Conservation (phyloP, 1,140 invertebrate genomes). For the Caenorhabditis tropicalis region DNA sequence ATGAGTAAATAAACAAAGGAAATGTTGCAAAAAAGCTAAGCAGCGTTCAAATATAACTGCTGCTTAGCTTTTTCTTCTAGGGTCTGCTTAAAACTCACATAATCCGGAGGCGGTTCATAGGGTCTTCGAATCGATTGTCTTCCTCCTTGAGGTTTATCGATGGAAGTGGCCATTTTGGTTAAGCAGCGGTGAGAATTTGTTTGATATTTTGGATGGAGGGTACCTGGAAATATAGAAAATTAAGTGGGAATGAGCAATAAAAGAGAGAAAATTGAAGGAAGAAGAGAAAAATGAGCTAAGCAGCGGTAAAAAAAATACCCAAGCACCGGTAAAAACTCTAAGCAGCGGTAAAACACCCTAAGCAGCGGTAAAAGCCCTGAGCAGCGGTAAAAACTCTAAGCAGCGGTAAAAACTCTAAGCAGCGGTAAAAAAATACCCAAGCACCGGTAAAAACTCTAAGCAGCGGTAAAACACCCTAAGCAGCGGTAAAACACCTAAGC, state of each 20-base stretch:
- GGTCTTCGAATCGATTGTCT: not conserved
- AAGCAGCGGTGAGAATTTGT: not conserved
- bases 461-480: too few species aligned
- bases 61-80: too few species aligned
- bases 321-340: too few species aligned
- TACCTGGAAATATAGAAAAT: not conserved
- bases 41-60: too few species aligned
- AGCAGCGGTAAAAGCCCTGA: too few species aligned
- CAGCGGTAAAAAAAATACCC: too few species aligned
- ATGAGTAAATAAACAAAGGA: slow-evolving; percentile 2
- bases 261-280: not conserved
- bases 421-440: too few species aligned
- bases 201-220: slow-evolving; percentile 11
- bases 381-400: too few species aligned
- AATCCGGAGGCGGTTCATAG: slow-evolving; percentile 53
- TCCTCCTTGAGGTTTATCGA: not conserved
- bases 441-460: too few species aligned
- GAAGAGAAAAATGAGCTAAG: not conserved
- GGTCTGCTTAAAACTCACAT: slow-evolving; percentile 55
- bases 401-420: too few species aligned
- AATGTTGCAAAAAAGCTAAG: not conserved
- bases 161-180: not conserved
- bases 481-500: too few species aligned
- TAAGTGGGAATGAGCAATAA: not conserved
- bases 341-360: too few species aligned